A percentile compares a stretch with the other conserved stretches of the same genome.
Evolutionary conservation across 2,797 vertebrate genomes (phyloP).

Genomic region (Ctenochaetus hawaiiensis): DNA sequence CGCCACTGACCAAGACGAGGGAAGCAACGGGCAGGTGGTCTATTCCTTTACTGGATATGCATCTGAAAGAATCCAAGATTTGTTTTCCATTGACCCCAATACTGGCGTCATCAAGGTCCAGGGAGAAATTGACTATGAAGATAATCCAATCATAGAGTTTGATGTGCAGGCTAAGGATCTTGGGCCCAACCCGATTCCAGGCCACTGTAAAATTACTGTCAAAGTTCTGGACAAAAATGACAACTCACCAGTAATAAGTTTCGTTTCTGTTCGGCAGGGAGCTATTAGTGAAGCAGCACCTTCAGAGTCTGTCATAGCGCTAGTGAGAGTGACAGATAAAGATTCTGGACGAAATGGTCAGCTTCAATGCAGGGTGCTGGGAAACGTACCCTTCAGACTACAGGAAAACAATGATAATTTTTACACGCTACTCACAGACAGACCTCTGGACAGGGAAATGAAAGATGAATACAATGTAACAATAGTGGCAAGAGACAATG

Average conservation of each 20-base stretch:
- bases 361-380: constrained; percentile 95
- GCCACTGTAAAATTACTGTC: constrained; percentile 97
- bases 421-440: constrained; percentile 95
- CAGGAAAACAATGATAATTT: constrained; percentile 99
- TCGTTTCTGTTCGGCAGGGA: constrained; percentile 97
- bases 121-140: constrained; percentile 97
- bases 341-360: constrained; percentile 97
- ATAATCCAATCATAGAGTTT: constrained; percentile 95
- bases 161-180: constrained; percentile 98
- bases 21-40: constrained; percentile 95
- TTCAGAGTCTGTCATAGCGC: constrained; percentile 95
- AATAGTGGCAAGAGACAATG: constrained; percentile 96
- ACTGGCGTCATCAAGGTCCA: constrained; percentile 95
- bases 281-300: constrained; percentile 97
- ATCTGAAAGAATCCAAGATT: constrained; percentile 93
- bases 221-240: constrained; percentile 97
- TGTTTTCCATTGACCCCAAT: constrained; percentile 97
- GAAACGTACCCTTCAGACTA: constrained; percentile 93
- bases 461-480: constrained; percentile 98
- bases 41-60: constrained; percentile 97
- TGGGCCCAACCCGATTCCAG: constrained; percentile 97
- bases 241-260: constrained; percentile 95
- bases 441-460: constrained; percentile 94
- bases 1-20: constrained; percentile 96
- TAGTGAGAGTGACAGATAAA: constrained; percentile 96